Conservation (phyloP, 2,888 invertebrate genomes). For the Heliconius cydno region DNA sequence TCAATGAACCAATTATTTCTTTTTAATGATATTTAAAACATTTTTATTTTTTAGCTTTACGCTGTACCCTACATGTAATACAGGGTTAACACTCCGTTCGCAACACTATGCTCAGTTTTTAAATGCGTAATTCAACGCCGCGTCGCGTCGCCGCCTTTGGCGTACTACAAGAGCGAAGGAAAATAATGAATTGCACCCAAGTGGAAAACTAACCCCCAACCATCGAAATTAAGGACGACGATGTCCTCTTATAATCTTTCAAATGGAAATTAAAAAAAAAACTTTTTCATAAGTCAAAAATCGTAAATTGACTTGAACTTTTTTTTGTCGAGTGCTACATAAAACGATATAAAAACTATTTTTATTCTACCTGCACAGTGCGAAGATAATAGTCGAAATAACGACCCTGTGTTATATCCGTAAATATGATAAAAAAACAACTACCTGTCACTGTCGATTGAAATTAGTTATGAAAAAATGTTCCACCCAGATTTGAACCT, state of each 20-base stretch:
- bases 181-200: neutral
- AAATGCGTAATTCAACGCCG: too few relatives aligned
- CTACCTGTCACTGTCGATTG: conserved; percentile 67
- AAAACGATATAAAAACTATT: conserved; percentile 27
- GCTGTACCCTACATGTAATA: too few relatives aligned
- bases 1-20: conserved; percentile 3
- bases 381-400: conserved; percentile 63
- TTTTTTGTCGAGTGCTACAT: conserved; percentile 6
- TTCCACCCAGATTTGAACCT: conserved; percentile 6
- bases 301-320: neutral
- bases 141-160: neutral
- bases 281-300: neutral
- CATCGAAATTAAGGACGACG: neutral
- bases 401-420: conserved; percentile 67
- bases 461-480: conserved; percentile 33
- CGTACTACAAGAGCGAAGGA: neutral
- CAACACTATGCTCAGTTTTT: too few relatives aligned
- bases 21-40: neutral
- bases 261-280: neutral
- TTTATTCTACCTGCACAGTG: conserved; percentile 48
- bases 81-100: too few relatives aligned
- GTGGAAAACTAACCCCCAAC: neutral
- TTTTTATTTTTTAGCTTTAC: neutral
- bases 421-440: conserved; percentile 66
- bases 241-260: neutral